Conservation (phyloP, 2,888 invertebrate genomes). For the Stictocephala bisonia region DNA sequence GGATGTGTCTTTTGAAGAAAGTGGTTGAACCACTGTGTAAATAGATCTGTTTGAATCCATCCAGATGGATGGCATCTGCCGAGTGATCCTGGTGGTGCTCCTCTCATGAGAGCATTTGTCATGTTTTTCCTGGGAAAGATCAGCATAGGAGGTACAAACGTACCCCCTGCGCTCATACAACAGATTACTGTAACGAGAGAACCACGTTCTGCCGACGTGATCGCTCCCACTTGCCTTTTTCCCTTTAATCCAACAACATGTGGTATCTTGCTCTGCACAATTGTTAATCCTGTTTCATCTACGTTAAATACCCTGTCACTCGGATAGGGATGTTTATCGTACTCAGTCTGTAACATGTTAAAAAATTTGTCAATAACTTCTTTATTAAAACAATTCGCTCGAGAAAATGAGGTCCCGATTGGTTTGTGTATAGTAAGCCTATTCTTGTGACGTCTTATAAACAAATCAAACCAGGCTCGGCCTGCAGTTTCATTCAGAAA, state of each 20-base stretch:
- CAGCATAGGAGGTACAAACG: conserved; percentile 61
- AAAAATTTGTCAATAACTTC: conserved; percentile 42
- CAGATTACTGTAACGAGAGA: conserved; percentile 59
- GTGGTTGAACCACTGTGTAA: conserved; percentile 62
- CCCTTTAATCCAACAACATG: conserved; percentile 60
- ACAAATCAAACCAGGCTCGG: conserved; percentile 42
- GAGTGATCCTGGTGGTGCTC: conserved; percentile 59
- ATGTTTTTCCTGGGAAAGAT: conserved; percentile 62
- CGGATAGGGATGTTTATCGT: no score
- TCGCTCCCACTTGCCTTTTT: conserved; percentile 60
- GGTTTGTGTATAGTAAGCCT: conserved; percentile 37
- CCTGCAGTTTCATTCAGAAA: conserved; percentile 24
- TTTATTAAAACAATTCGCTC: conserved; percentile 44
- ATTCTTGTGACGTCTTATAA: conserved; percentile 42
- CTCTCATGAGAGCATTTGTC: conserved; percentile 59
- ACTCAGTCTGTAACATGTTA: conserved; percentile 47
- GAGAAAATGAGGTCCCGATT: conserved; percentile 36
- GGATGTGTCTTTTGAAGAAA: conserved; percentile 57
- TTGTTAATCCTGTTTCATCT: conserved; percentile 62
- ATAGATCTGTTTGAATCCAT: conserved; percentile 61
- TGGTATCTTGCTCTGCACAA: conserved; percentile 59
- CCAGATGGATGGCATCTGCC: conserved; percentile 59
- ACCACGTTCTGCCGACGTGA: conserved; percentile 62
- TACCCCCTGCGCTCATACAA: conserved; percentile 60
- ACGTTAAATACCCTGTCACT: conserved; percentile 59